A percentile compares a stretch with the other conserved stretches of the same genome.
These are phyloP conservation scores for Hyperopisus bebe DNA, from an alignment of 2,113 vertebrate genomes.

Conservation along the genomic window DNA sequence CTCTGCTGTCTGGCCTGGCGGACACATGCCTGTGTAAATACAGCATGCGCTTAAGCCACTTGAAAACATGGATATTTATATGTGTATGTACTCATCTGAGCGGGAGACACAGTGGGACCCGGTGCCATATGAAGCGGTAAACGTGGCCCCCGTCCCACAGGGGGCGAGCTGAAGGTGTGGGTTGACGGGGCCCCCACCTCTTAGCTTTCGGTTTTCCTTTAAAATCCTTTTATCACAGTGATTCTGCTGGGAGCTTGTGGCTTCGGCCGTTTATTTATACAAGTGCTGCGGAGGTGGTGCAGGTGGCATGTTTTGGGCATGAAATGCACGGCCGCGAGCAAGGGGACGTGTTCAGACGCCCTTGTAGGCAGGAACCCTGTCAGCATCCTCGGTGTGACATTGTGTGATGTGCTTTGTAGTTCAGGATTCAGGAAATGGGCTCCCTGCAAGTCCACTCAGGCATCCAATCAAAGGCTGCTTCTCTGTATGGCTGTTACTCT, in stretches of 20 bases:
- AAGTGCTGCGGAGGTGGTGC: slow-evolving; percentile 15
- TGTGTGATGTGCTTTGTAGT: background rate
- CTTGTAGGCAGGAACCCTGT: background rate
- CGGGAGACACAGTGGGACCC: background rate
- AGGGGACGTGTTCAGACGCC: background rate
- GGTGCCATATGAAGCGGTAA: slow-evolving; percentile 6
- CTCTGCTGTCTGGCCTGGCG: slow-evolving; percentile 52
- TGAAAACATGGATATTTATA: slow-evolving; percentile 48
- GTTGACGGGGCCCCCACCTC: slow-evolving; percentile 26
- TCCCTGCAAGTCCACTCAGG: background rate
- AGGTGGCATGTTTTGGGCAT: slow-evolving; percentile 14
- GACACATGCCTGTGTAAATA: slow-evolving; percentile 52
- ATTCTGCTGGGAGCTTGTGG: slow-evolving; percentile 26
- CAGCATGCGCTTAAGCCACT: slow-evolving; percentile 61
- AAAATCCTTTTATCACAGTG: slow-evolving; percentile 34
- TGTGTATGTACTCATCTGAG: background rate
- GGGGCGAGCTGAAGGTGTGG: background rate
- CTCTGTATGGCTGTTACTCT: background rate
- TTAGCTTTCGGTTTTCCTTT: slow-evolving; percentile 45
- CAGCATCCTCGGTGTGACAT: background rate
- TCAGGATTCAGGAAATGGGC: background rate
- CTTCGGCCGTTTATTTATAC: slow-evolving; percentile 24
- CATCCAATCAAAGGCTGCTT: background rate
- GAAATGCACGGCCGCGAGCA: slow-evolving; percentile 23
- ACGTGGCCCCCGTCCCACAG: background rate